Evolutionary conservation across 2,113 vertebrate genomes (phyloP), one percentile per base, ranked within the genome.

Genomic region (Damaliscus lunatus): DNA sequence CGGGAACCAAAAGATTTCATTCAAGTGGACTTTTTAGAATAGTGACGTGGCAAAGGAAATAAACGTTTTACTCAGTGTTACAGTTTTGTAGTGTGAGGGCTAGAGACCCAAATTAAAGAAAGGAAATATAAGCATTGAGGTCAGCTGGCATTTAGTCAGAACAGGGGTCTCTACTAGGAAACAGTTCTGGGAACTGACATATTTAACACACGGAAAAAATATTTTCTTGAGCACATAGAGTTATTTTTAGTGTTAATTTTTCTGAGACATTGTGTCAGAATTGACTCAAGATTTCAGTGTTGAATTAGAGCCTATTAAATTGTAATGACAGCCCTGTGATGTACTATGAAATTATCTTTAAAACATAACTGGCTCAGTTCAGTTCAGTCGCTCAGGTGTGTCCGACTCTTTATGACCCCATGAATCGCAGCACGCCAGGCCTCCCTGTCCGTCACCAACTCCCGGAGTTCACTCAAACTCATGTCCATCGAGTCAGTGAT

Each of bases 231-330:
- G 43, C 52, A 36, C 40, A 67, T 13, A 40, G 64, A 67, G 13
- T 95, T 67, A 84, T 95, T 67, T 88, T 92, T 80, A 88, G 40
- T 59, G 17, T 93, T 94, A 80, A 83, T 93, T 96, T 85, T 91
- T 82, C 64, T 64, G 77, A 96, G 53, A 88, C 77, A 46, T 62
- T 86, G 67, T 94, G 46, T 97, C 64, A 78, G 40, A 82, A 82
- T 93, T 78, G 60, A 97, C 43, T 97, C 52, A 89, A 97, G 83
- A 90, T 48, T 92, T 93, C 43, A 59, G 48, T 40, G 13, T 86
- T 97, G 80, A 90, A 62, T 29, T 88, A 90, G 81, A 97, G 33
- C 59, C 90, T 89, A 43, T 91, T 85, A 71, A 85, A 67, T 90
- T 64, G 87, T 88, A 60, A 97, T 96, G 71, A 90, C 16, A n/a